Base-by-base conservation (phyloP, 1,140 invertebrate species). In the Leptinotarsa lineolata region DNA sequence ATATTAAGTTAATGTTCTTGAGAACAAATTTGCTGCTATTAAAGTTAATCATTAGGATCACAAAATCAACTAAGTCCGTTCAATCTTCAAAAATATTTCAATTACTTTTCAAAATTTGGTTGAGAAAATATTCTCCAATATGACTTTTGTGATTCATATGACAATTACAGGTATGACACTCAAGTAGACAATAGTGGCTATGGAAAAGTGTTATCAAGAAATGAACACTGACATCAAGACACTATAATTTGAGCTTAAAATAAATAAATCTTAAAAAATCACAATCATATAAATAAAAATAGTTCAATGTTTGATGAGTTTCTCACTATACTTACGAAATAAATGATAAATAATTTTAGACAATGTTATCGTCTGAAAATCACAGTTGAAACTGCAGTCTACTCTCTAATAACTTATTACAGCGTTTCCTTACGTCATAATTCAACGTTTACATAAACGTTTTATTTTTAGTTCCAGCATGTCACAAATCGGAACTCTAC, bases 221-320 rank as follows among this genome's bases (percentile, higher is more conserved):
- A 71, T 59, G 68, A 66, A 71, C 45, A 70, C 21, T 65, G 54
- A 74, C 44, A 48, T 20, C 11, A 44, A 45, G 64, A 71, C 63
- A 74, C 73, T 74, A 73, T 69, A 65, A 74, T 74, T 74, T 71
- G 64, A 74, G 73, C 68, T 61, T 70, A 74, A 70, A 63, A 60
- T 18, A 68, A 54, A 18, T 70, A 63, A 16, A 20, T 20, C 20
- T 24, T 73, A 68, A 76, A 72, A 68, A 76, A 76, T 76, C 75
- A 76, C 75, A 76, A 73, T 76, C 44, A 68, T 30, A 63, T 60
- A 44, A 66, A 73, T 68, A 71, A 21, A 68, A 75, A 66, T 65
- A 68, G 61, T 72, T 60, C 16, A 61, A 72, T 63, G 74, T 65
- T 69, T 61, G 24, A 73, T 71, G 69, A 73, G 18, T 39, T 39